Conservation (phyloP, 2,797 vertebrate species). For the Protosalanx chinensis region DNA sequence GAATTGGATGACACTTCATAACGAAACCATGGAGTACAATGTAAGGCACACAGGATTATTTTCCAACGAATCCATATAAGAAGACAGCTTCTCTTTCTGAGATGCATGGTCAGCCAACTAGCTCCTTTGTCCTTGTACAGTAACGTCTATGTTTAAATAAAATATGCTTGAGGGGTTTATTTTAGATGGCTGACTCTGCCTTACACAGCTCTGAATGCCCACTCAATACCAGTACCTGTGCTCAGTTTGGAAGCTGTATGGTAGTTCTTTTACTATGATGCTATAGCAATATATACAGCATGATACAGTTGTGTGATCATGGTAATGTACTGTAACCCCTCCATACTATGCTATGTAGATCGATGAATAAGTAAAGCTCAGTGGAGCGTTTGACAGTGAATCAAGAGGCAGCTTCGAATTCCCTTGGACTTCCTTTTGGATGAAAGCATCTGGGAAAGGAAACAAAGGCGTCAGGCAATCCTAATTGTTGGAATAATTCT, state of each 20-base stretch:
- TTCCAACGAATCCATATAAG: neutral
- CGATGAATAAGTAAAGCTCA: too few species aligned
- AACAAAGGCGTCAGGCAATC: neutral
- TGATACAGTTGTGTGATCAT: neutral
- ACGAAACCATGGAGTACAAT: neutral
- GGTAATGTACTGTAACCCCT: neutral
- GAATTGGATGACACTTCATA: neutral
- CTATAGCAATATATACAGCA: neutral
- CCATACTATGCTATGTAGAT: neutral
- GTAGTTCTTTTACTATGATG: neutral
- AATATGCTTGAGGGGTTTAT: constrained; percentile 53
- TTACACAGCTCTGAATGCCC: neutral
- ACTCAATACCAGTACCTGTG: neutral
- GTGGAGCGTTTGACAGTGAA: too few species aligned
- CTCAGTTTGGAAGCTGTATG: neutral
- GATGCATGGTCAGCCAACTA: neutral
- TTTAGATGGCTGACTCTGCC: constrained; percentile 44
- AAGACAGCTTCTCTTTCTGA: neutral
- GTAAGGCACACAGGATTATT: neutral
- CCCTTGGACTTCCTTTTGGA: too few species aligned
- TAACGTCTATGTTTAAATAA: constrained; percentile 51
- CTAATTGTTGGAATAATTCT: constrained; percentile 21
- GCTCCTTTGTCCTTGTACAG: constrained; percentile 36
- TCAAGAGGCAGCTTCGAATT: too few species aligned
- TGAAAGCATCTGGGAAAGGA: too few species aligned